Evolutionary conservation across 2,113 vertebrate species (phyloP).

Genomic region (Nansenia antarctica): DNA sequence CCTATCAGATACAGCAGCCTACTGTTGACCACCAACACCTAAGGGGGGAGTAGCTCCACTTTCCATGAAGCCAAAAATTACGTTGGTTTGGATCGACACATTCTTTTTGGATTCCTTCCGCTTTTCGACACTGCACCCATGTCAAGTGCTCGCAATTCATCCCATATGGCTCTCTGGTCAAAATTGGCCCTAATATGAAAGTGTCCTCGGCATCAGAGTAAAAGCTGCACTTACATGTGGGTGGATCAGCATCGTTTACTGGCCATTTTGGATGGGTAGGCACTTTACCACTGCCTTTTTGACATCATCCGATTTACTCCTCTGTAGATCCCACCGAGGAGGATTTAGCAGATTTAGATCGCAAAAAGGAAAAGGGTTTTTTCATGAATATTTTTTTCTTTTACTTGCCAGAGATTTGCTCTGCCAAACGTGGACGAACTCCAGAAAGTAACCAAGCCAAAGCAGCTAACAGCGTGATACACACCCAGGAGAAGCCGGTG

Average conservation of each 20-base stretch:
- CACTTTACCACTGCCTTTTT: background rate
- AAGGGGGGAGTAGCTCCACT: background rate
- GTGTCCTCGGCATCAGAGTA: constrained; percentile 2
- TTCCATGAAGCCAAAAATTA: background rate
- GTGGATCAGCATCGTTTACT: background rate
- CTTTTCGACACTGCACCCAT: background rate
- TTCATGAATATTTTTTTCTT: constrained; percentile 2
- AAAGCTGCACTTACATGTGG: background rate
- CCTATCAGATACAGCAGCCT: too few species aligned
- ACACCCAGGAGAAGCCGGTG: constrained; percentile 17
- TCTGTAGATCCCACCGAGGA: background rate
- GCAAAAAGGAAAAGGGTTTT: constrained; percentile 1
- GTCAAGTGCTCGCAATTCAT: background rate
- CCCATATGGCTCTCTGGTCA: background rate
- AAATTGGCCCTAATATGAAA: background rate
- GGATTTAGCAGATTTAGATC: background rate
- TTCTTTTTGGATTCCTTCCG: too few species aligned
- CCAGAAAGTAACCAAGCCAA: constrained; percentile 16
- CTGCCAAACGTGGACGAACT: constrained; percentile 20
- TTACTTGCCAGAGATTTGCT: constrained; percentile 23
- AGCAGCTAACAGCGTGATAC: background rate
- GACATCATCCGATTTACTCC: constrained; percentile 1
- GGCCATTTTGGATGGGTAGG: background rate
- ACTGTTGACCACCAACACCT: background rate
- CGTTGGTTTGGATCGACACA: too few species aligned